phyloP scores from a whole-genome alignment of 1,140 invertebrate genomes.

The Heliothis virescens region DNA sequence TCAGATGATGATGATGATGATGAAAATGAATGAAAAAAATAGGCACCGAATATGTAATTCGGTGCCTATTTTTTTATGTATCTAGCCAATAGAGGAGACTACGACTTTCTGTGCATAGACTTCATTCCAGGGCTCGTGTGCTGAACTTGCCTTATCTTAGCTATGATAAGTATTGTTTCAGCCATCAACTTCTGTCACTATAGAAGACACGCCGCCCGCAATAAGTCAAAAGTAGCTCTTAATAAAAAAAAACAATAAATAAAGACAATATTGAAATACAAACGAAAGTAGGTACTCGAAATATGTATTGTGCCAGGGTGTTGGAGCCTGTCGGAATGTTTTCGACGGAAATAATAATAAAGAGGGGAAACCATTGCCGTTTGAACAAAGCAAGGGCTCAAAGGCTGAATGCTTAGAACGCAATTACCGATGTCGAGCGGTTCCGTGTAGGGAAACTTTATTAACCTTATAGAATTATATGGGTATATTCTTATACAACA shows the following conservation, averaged over 20 bases:
- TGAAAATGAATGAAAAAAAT: no score
- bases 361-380: slow-evolving; percentile 58
- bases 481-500: no score
- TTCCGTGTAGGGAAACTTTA: slow-evolving; percentile 46
- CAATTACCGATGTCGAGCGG: slow-evolving; percentile 64
- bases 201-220: no score
- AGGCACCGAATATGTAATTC: no score
- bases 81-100: no score
- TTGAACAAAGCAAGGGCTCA: slow-evolving; percentile 67
- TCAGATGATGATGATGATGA: no score
- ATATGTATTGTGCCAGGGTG: slow-evolving; percentile 60
- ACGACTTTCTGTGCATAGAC: no score
- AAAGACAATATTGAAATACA: slow-evolving; percentile 62
- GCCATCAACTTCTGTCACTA: no score
- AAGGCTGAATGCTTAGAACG: slow-evolving; percentile 66
- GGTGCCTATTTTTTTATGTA: no score
- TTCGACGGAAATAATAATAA: slow-evolving; percentile 69
- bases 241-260: slow-evolving; percentile 47
- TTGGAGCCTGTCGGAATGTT: slow-evolving; percentile 59
- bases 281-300: slow-evolving; percentile 57
- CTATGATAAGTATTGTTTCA: no score
- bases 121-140: no score
- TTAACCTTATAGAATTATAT: slow-evolving; percentile 34
- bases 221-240: background rate
- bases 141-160: no score